Conservation (phyloP, 1,140 invertebrate species). For the Drosophila melanica region DNA sequence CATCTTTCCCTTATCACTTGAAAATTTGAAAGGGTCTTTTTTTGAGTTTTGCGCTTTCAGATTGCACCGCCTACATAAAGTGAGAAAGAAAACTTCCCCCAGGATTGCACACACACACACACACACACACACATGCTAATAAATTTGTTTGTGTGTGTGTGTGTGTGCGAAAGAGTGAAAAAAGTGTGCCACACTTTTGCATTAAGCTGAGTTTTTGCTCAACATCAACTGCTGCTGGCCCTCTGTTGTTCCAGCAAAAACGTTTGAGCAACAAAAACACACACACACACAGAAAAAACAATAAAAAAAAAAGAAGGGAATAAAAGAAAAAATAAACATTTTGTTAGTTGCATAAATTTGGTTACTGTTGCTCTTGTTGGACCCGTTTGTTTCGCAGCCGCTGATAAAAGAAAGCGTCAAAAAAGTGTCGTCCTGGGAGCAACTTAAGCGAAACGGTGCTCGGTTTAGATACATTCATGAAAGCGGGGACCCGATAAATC, state of each 20-base stretch:
- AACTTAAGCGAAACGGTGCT: slow-evolving; percentile 64
- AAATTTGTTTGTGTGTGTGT: too few species aligned
- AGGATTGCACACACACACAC: slow-evolving; percentile 14
- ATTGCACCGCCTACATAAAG: slow-evolving; percentile 28
- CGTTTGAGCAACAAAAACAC: slow-evolving; percentile 52
- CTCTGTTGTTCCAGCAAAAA: slow-evolving; percentile 33
- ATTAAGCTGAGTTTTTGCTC: slow-evolving; percentile 7
- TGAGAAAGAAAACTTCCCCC: slow-evolving; percentile 46
- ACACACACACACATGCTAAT: slow-evolving; percentile 14
- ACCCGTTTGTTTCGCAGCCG: slow-evolving; percentile 40
- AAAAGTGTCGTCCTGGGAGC: slow-evolving; percentile 77
- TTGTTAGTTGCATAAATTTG: slow-evolving; percentile 80
- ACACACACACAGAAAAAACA: slow-evolving; percentile 16
- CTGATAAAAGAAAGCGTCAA: slow-evolving; percentile 54
- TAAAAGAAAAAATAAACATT: slow-evolving; percentile 54
- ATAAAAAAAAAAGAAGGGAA: background rate
- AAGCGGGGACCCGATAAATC: slow-evolving; percentile 1
- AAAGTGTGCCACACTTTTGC: slow-evolving; percentile 29
- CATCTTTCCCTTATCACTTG: slow-evolving; percentile 13
- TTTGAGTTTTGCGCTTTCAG: slow-evolving; percentile 1
- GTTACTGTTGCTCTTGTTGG: slow-evolving; percentile 34
- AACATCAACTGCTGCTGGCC: slow-evolving; percentile 4
- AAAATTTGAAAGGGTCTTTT: slow-evolving; percentile 5
- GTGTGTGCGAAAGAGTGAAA: background rate
- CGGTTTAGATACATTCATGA: slow-evolving; percentile 39